Conservation (phyloP, 1,140 invertebrate species). For the Heliconius hermathena region DNA sequence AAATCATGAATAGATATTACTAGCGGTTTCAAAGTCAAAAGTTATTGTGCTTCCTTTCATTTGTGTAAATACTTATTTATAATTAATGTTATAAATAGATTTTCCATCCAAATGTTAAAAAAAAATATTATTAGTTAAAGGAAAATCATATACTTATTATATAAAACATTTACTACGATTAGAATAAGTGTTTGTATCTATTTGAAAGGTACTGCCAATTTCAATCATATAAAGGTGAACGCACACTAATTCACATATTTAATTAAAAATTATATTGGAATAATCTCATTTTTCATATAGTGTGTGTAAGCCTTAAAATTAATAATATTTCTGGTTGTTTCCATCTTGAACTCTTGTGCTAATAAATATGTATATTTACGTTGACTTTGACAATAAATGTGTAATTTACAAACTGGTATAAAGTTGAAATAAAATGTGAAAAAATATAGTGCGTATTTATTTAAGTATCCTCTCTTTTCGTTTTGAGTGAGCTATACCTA, state of each 20-base stretch:
- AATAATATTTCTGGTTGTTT: conserved; percentile 29
- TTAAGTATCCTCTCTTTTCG: neutral
- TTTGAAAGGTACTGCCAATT: conserved; percentile 8
- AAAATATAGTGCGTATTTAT: conserved; percentile 23
- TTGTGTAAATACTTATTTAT: conserved; percentile 30
- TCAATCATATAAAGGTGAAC: conserved; percentile 14
- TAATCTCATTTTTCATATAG: conserved; percentile 18
- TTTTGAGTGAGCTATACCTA: neutral
- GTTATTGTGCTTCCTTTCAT: conserved; percentile 25
- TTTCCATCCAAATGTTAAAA: conserved; percentile 28
- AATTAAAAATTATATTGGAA: neutral
- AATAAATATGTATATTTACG: conserved; percentile 59
- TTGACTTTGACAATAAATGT: conserved; percentile 81
- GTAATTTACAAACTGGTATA: conserved; percentile 67
- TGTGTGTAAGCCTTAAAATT: conserved; percentile 21
- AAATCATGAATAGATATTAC: neutral
- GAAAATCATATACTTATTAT: conserved; percentile 12
- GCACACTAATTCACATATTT: neutral
- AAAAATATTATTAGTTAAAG: conserved; percentile 9
- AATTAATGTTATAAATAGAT: conserved; percentile 27
- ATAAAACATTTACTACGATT: conserved; percentile 19
- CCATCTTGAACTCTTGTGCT: conserved; percentile 50
- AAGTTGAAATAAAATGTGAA: conserved; percentile 64
- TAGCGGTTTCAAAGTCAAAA: conserved; percentile 8
- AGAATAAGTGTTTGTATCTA: conserved; percentile 5